Percentiles rank a stretch among this genome's conserved stretches.
These are phyloP conservation scores for Gasteruption jaculator DNA, from an alignment of 2,888 invertebrate species.

Conservation along the genomic window DNA sequence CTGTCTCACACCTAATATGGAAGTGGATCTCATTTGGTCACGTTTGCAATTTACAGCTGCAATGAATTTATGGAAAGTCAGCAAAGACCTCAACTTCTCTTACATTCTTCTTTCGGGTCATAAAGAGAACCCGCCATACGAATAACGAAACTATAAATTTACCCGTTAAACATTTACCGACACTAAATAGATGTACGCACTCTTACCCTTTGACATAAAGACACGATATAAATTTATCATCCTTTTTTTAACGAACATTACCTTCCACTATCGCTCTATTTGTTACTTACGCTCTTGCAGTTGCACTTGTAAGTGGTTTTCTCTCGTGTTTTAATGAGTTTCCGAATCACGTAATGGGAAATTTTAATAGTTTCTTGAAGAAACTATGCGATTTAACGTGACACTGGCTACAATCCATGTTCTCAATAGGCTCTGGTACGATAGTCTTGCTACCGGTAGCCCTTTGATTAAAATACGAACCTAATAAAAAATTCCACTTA, in stretches of 20 bases:
- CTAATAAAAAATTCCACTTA: no score
- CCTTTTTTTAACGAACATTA: no score
- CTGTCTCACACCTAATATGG: slow-evolving; percentile 40
- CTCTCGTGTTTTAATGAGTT: not conserved
- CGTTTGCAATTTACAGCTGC: slow-evolving; percentile 41
- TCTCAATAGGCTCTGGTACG: no score
- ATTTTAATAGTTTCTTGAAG: no score
- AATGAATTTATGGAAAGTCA: slow-evolving; percentile 44
- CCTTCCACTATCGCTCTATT: no score
- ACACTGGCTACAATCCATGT: no score
- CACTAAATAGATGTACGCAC: slow-evolving; percentile 43
- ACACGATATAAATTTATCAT: slow-evolving; percentile 43
- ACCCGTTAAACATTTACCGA: slow-evolving; percentile 34
- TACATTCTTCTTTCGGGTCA: slow-evolving; percentile 14
- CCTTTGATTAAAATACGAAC: no score
- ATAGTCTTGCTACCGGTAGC: no score
- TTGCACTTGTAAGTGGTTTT: not conserved
- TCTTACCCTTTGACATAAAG: slow-evolving; percentile 43
- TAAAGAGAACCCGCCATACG: slow-evolving; percentile 25
- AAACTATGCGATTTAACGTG: no score
- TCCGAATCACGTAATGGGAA: no score
- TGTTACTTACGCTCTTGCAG: not conserved
- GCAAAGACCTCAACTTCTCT: slow-evolving; percentile 16
- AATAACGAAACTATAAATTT: slow-evolving; percentile 45
- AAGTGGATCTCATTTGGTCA: slow-evolving; percentile 36